Percentiles rank a stretch among this genome's conserved stretches.
Conservation (phyloP, 1,140 invertebrate genomes). For the Oryctes rhinoceros region DNA sequence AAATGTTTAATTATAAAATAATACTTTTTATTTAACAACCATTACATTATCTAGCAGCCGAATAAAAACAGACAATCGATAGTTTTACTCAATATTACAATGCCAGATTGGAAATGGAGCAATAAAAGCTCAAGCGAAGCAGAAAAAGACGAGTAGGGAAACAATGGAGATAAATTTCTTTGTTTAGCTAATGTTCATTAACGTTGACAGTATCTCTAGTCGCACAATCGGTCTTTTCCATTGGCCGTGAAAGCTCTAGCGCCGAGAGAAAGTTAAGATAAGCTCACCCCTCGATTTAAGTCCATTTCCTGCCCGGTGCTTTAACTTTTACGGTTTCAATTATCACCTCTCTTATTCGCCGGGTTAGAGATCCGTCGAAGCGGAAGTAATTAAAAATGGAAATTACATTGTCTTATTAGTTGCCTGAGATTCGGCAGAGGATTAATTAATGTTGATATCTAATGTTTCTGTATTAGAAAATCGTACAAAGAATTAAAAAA, state of each 20-base stretch:
- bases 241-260: constrained; percentile 2
- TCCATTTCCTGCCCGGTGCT: constrained; percentile 23
- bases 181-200: constrained; percentile 35
- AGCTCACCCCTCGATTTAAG: constrained; percentile 34
- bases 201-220: constrained; percentile 28
- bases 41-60: too few species aligned
- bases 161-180: constrained; percentile 30
- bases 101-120: not conserved
- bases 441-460: constrained; percentile 14
- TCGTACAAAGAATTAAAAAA: too few species aligned
- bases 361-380: constrained; percentile 1
- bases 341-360: constrained; percentile 31
- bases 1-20: too few species aligned
- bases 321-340: constrained; percentile 41
- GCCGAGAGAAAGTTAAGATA: constrained; percentile 27
- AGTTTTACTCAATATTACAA: not conserved
- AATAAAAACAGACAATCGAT: too few species aligned
- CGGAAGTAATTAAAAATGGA: constrained; percentile 39
- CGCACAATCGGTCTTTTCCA: constrained; percentile 5
- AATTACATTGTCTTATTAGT: constrained; percentile 32
- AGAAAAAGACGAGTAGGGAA: not conserved
- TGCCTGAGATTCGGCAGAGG: not conserved
- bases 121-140: not conserved
- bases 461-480: not conserved
- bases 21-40: too few species aligned